A percentile compares a stretch with the other conserved stretches of the same genome.
phyloP scores from a whole-genome alignment of 2,888 invertebrate species.

The Eretmocerus hayati region DNA sequence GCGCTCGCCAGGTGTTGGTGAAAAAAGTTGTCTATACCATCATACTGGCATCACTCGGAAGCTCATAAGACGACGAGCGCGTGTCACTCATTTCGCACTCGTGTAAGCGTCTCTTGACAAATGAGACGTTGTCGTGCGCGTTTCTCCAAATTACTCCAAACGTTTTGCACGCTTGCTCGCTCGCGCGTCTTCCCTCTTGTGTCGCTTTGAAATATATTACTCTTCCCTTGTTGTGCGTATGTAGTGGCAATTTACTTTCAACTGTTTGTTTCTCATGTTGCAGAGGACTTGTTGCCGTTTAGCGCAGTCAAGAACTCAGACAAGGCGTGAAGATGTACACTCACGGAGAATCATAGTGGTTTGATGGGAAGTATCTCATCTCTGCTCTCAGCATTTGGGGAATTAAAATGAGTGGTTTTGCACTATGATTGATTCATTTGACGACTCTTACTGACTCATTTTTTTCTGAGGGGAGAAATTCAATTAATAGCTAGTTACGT shows the following conservation, averaged over 20 bases:
- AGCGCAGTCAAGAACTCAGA: too few relatives aligned
- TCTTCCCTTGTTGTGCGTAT: conserved; percentile 18
- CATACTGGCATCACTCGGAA: not conserved
- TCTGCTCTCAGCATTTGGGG: too few relatives aligned
- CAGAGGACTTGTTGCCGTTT: too few relatives aligned
- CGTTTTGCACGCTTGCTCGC: conserved; percentile 31
- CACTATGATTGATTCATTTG: too few relatives aligned
- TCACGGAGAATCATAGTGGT: too few relatives aligned
- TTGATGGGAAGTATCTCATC: too few relatives aligned
- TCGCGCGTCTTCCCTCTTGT: conserved; percentile 26
- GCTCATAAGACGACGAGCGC: conserved; percentile 4
- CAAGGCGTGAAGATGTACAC: too few relatives aligned
- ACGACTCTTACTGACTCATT: too few relatives aligned
- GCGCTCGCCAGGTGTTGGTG: not conserved
- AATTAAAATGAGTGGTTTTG: too few relatives aligned
- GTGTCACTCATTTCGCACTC: conserved; percentile 28
- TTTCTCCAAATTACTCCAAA: conserved; percentile 44
- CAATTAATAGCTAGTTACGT: too few relatives aligned
- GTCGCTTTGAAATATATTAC: conserved; percentile 44
- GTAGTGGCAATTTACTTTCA: conserved; percentile 9
- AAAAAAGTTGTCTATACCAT: conserved; percentile 14
- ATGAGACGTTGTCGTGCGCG: conserved; percentile 45
- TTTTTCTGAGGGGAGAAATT: too few relatives aligned
- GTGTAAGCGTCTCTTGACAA: conserved; percentile 39
- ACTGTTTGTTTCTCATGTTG: too few relatives aligned